Evolutionary conservation across 1,140 invertebrate species (phyloP).

Genomic region (Diabrotica undecimpunctata): DNA sequence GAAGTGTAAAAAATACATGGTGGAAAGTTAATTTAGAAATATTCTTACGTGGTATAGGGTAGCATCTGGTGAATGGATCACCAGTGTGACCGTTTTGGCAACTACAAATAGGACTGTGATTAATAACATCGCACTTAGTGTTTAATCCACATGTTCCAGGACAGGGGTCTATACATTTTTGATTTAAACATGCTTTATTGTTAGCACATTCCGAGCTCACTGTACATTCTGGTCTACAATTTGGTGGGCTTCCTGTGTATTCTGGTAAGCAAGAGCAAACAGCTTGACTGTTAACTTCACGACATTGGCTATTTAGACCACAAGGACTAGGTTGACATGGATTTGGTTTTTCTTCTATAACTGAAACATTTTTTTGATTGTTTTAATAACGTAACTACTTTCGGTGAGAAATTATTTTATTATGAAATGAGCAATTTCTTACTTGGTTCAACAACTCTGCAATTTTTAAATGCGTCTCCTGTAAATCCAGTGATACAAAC

Average conservation of each 20-base stretch:
- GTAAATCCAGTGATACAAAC: constrained; percentile 65
- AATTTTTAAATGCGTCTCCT: constrained; percentile 66
- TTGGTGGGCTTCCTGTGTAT: constrained; percentile 61
- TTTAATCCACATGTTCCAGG: constrained; percentile 64
- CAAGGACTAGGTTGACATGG: constrained; percentile 68
- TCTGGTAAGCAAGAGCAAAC: constrained; percentile 64
- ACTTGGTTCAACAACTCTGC: constrained; percentile 38
- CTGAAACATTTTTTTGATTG: constrained; percentile 4
- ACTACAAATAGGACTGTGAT: constrained; percentile 66
- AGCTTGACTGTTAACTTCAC: constrained; percentile 54
- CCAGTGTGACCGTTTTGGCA: constrained; percentile 69
- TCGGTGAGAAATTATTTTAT: too few relatives aligned
- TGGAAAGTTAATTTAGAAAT: neutral
- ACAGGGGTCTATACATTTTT: constrained; percentile 62
- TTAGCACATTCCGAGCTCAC: constrained; percentile 62
- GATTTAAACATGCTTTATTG: constrained; percentile 60
- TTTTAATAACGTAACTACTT: too few relatives aligned
- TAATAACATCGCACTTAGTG: constrained; percentile 64
- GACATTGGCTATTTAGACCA: constrained; percentile 63
- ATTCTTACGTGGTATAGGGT: constrained; percentile 48
- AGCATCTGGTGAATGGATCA: constrained; percentile 60
- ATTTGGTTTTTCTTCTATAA: constrained; percentile 44
- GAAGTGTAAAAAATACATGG: neutral
- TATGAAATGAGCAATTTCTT: neutral
- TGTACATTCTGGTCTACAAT: constrained; percentile 61